A percentile compares a stretch with the other conserved stretches of the same genome.
Evolutionary conservation across 2,888 invertebrate genomes (phyloP).

Genomic region (Coleophora deauratella): DNA sequence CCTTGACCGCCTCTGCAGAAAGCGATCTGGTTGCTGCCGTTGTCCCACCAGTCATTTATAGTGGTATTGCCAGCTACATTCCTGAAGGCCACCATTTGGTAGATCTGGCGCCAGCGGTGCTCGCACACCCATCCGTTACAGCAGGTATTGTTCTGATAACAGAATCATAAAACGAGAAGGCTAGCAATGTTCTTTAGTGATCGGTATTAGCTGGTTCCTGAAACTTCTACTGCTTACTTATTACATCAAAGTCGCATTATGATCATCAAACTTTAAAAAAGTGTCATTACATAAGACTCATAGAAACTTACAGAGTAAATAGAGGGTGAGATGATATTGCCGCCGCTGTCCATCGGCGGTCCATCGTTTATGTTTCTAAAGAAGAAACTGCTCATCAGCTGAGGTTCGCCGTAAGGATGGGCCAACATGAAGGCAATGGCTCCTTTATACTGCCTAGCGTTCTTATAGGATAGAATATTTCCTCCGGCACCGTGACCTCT

Average conservation of each 20-base stretch:
- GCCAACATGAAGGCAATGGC: conserved; percentile 92
- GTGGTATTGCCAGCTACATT: conserved; percentile 76
- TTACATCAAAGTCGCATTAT: no score
- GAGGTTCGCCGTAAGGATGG: conserved; percentile 84
- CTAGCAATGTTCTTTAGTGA: no score
- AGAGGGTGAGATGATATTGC: conserved; percentile 77
- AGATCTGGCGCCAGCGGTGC: conserved; percentile 88
- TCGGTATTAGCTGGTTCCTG: no score
- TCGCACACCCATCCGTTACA: conserved; percentile 87
- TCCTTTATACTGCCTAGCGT: conserved; percentile 79
- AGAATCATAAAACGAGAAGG: no score
- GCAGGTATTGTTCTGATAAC: conserved; percentile 73
- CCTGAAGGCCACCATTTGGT: conserved; percentile 84
- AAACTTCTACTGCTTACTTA: no score
- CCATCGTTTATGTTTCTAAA: conserved; percentile 78
- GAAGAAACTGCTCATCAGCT: conserved; percentile 89
- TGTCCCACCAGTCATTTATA: conserved; percentile 85
- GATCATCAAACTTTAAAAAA: no score
- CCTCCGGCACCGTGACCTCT: conserved; percentile 80
- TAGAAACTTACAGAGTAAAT: conserved; percentile 69
- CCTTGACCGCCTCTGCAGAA: conserved; percentile 85
- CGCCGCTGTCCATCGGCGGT: conserved; percentile 79
- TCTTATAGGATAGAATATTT: conserved; percentile 79
- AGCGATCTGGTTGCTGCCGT: conserved; percentile 85
- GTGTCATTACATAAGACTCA: no score